Base-by-base conservation (phyloP, 2,888 invertebrate genomes). In the Thecocarcelia acutangulata region DNA sequence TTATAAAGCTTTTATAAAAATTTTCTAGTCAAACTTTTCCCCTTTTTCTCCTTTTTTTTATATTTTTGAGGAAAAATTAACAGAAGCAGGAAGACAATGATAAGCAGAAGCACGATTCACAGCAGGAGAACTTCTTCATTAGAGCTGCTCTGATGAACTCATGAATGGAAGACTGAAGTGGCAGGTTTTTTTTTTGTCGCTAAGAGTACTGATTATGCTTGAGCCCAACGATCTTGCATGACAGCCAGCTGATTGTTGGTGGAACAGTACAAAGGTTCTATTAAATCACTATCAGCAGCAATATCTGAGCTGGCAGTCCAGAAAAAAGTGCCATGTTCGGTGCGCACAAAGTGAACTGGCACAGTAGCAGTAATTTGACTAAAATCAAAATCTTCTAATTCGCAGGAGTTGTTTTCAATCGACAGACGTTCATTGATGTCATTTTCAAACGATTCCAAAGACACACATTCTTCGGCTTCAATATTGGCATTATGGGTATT, bases 301-400 rank as follows among this genome's bases (percentile, higher is more conserved):
- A 88, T 84, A 61, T 88, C 86, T 61, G 86, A 91, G 58, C 94
- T 93, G 54, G 94, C 94, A 63, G 95, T 95, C 96, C 96, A 96
- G 92, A 95, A 95, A 93, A 96, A 96, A 83, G 95, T 95, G 84
- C 96, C 96, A 85, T 95, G 95, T 85, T 94, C 94, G 40, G 95
- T 95, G 88, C 94, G 93, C 24, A 95, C 94, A 90, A 96, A 96
- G 91, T 95, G 94, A 15, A 96, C 96, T 2, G 96, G 96, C 19
- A 91, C 88, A 56, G 86, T 86, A 58, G 86, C 85, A 54, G 50
- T 85, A 84, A 89, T 78, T 83, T 87, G 87, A 79, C 87, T 87
- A 54, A 87, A 84, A n/a, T 90, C 87, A 84, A 86, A 88, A 83
- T 89, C 88, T 83, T 88, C 88, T 56, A 88, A 83, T 80, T 90